A percentile compares a stretch with the other conserved stretches of the same genome.
Evolutionary conservation across 2,113 vertebrate species (phyloP).

Genomic region (Salvator merianae): DNA sequence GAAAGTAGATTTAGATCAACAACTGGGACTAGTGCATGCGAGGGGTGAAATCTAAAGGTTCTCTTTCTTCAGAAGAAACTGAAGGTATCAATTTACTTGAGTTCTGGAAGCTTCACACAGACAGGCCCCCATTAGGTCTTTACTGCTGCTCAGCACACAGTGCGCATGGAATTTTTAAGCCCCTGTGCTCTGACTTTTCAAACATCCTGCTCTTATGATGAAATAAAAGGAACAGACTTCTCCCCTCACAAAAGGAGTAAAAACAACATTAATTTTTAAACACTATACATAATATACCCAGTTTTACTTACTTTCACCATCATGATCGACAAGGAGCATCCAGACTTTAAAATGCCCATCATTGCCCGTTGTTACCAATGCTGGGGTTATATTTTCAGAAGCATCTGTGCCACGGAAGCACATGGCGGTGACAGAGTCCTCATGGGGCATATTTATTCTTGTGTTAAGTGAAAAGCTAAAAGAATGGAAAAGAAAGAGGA

Average conservation of each 20-base stretch:
- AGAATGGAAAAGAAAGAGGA: constrained; percentile 33
- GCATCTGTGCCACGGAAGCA: constrained; percentile 79
- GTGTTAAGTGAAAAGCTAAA: constrained; percentile 92
- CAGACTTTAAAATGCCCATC: constrained; percentile 94
- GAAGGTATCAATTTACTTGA: neutral
- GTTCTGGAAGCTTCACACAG: neutral
- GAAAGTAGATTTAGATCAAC: no score
- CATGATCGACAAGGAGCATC: constrained; percentile 77
- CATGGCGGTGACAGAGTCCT: constrained; percentile 82
- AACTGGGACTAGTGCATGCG: no score
- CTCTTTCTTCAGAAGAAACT: no score
- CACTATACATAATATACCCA: rapidly evolving
- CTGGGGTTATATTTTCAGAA: constrained; percentile 69
- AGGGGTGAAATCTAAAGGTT: no score
- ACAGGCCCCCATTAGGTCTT: no score
- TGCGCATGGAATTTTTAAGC: neutral
- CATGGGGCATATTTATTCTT: constrained; percentile 86
- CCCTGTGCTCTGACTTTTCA: neutral
- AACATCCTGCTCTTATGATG: neutral
- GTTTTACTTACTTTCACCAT: constrained; percentile 72
- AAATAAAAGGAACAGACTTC: neutral
- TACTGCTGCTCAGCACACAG: neutral
- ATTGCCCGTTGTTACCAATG: constrained; percentile 85
- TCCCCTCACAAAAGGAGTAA: no score
- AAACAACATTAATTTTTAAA: neutral